phyloP scores from a whole-genome alignment of 2,797 vertebrate species.

The Taenioides sp. region DNA sequence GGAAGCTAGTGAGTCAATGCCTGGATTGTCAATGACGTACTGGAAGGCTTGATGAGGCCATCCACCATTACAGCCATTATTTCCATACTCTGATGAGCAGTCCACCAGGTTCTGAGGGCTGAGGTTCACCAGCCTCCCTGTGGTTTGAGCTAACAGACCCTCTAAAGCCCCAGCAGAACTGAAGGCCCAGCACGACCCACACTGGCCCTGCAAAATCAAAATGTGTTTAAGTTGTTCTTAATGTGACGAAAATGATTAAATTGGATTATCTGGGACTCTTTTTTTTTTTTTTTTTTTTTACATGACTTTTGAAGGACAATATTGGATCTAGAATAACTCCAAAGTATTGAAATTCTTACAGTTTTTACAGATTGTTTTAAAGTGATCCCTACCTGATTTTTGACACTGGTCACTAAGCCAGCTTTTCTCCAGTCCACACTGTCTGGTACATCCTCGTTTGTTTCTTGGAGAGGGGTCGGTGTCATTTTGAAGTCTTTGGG shows the following conservation, averaged over 20 bases:
- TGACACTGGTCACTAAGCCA: neutral
- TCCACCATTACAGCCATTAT: slow-evolving; percentile 84
- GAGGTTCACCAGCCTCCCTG: slow-evolving; percentile 82
- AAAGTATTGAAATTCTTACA: neutral
- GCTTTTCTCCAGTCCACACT: slow-evolving; percentile 4
- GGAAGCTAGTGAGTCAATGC: slow-evolving; percentile 80
- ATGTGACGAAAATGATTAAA: too few species aligned
- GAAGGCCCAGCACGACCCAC: slow-evolving; percentile 93
- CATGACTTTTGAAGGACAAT: too few species aligned
- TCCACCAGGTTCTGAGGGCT: slow-evolving; percentile 91
- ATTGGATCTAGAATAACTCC: too few species aligned
- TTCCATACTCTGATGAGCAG: slow-evolving; percentile 81
- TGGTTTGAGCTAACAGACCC: slow-evolving; percentile 82
- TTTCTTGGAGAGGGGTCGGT: slow-evolving; percentile 5
- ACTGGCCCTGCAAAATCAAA: slow-evolving; percentile 73
- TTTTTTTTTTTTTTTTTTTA: too few species aligned
- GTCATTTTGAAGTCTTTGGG: slow-evolving; percentile 53
- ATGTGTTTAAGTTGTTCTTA: neutral
- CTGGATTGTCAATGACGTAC: slow-evolving; percentile 86
- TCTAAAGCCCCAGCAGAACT: slow-evolving; percentile 88
- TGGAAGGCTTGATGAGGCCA: slow-evolving; percentile 76
- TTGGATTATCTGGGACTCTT: too few species aligned
- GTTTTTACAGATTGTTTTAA: neutral
- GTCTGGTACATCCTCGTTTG: slow-evolving; percentile 52
- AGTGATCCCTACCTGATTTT: slow-evolving; percentile 70